These are phyloP conservation scores for Acleris holmiana DNA, from an alignment of 2,888 invertebrate species.

Conservation along the genomic window DNA sequence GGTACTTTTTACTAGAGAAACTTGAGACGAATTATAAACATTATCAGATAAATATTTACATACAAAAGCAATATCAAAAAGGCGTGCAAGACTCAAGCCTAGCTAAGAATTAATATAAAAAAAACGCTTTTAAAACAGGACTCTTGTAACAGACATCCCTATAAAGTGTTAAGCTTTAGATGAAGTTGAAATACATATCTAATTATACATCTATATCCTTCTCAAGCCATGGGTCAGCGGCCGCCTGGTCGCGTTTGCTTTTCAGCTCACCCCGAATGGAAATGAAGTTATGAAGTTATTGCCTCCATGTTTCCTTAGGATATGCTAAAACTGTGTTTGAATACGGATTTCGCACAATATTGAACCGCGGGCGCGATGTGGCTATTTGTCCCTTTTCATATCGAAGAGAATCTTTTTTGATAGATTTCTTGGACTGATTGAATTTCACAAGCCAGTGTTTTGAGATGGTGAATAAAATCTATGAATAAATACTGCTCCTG, in stretches of 20 bases:
- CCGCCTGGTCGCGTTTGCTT: conserved; percentile 25
- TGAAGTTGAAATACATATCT: too few species aligned
- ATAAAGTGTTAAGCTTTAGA: too few species aligned
- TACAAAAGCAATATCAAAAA: too few species aligned
- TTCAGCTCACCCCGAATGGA: conserved; percentile 32
- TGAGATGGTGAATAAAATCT: background rate
- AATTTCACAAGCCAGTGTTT: conserved; percentile 7
- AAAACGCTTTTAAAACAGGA: too few species aligned
- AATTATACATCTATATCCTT: too few species aligned
- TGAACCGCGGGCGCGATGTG: conserved; percentile 31
- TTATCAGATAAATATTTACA: too few species aligned
- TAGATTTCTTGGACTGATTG: conserved; percentile 8
- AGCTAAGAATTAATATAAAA: too few species aligned
- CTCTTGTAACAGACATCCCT: too few species aligned
- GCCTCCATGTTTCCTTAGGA: conserved; percentile 38
- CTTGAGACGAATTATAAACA: too few species aligned
- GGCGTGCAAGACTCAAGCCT: too few species aligned
- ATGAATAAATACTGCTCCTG: background rate
- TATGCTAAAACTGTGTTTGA: conserved; percentile 38
- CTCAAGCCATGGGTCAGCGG: background rate
- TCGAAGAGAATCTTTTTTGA: conserved; percentile 23
- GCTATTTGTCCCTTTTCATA: conserved; percentile 34
- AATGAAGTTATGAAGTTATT: conserved; percentile 38
- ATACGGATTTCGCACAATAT: conserved; percentile 36
- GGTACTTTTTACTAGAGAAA: too few species aligned